A percentile compares a stretch with the other conserved stretches of the same genome.
phyloP scores from a whole-genome alignment of 2,113 vertebrate genomes.

The Balaeniceps rex region DNA sequence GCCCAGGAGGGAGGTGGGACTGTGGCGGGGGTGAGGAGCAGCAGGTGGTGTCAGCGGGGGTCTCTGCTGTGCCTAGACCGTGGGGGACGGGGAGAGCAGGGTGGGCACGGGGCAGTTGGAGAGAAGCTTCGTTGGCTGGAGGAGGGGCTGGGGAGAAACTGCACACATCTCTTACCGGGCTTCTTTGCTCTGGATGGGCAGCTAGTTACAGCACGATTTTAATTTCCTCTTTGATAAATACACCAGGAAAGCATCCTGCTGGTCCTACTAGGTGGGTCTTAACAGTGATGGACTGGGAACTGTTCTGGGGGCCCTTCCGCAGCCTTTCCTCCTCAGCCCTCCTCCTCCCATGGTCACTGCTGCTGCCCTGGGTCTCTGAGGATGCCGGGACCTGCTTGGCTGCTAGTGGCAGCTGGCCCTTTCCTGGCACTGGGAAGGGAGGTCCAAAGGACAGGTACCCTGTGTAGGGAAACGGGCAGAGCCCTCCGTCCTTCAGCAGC shows the following conservation, averaged over 20 bases:
- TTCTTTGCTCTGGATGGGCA: neutral
- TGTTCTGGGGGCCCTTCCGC: neutral
- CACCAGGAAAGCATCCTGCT: neutral
- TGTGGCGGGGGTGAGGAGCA: neutral
- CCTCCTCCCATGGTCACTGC: neutral
- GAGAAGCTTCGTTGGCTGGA: neutral
- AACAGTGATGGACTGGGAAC: neutral
- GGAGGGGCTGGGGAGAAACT: neutral
- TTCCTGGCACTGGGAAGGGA: neutral
- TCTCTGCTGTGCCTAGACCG: neutral
- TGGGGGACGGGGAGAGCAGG: neutral
- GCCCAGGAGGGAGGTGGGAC: neutral
- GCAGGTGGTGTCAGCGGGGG: neutral
- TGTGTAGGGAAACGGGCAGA: neutral
- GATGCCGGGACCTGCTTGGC: too few species aligned
- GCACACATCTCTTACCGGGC: fast-evolving
- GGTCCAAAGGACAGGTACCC: fast-evolving
- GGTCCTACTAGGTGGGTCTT: neutral
- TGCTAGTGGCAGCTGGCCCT: neutral
- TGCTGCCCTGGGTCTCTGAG: neutral
- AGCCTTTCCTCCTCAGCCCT: neutral
- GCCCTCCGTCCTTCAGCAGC: neutral
- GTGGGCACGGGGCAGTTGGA: neutral
- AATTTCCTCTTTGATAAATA: neutral
- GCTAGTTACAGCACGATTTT: neutral